Base-by-base conservation (phyloP, 2,113 vertebrate species). In the Cyprinus carpio region DNA sequence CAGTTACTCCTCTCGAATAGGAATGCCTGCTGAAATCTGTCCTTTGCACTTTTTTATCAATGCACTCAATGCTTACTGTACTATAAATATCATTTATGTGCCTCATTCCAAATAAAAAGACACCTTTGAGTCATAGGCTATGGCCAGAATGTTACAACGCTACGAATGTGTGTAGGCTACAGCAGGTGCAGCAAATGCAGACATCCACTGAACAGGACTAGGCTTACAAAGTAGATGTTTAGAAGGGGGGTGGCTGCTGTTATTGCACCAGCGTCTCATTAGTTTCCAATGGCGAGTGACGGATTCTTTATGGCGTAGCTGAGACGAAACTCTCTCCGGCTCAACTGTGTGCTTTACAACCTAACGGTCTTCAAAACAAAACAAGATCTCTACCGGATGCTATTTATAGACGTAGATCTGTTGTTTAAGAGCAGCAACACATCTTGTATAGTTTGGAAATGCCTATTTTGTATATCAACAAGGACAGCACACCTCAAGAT, bases 11-110 rank as follows among this genome's bases (percentile, higher is more conserved):
- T 92, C 88, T 96, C 95, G 94, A 95, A 97, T 92, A n/a, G 95
- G 94, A 98, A 97, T 98, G 96, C 96, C 93, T 93, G 95, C n/a
- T n/a, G n/a, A n/a, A 95, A 96, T 95, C 96, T 97, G 93, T 96
- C 96, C 96, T n/a, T 96, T 98, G 97, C 96, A 97, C 96, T n/a
- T 96, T 97, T 97, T 98, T 96, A 96, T 95, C 93, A 96, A 93
- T 97, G 95, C 96, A 98, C 96, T 98, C 95, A 96, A 95, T 92
- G 95, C 93, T 93, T 92, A 93, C 92, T 91, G 92, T n/a, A 96
- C 91, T 96, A 96, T 95, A n/a, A 95, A 95, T 94, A 96, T 90
- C 92, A 91, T 90, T 93, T 93, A 86, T 67, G 87, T 93, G 94
- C 91, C 91, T 93, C 91, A 93, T 92, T 93, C n/a, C 90, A 92